Evolutionary conservation across 2,888 invertebrate species (phyloP).

Genomic region (Leptinotarsa tumamoca): DNA sequence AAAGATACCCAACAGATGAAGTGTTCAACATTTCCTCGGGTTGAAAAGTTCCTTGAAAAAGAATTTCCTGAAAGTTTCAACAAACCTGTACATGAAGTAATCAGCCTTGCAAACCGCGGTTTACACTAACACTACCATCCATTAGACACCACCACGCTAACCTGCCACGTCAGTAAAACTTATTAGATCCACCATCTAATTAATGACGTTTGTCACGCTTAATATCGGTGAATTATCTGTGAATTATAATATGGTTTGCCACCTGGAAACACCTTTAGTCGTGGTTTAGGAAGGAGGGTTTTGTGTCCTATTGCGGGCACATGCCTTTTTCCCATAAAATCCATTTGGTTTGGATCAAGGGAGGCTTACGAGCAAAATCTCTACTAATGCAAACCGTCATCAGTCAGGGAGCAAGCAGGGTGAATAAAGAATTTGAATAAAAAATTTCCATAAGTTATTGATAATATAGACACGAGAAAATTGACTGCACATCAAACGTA

Average conservation of each 20-base stretch:
- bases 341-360: slow-evolving; percentile 45
- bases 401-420: slow-evolving; percentile 27
- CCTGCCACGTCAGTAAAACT: slow-evolving; percentile 20
- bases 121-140: neutral
- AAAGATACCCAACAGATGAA: too few relatives aligned
- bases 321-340: slow-evolving; percentile 47
- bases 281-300: slow-evolving; percentile 41
- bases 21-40: too few relatives aligned
- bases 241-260: slow-evolving; percentile 52
- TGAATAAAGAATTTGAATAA: too few relatives aligned
- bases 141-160: slow-evolving; percentile 9
- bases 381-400: slow-evolving; percentile 42
- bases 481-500: too few relatives aligned
- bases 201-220: slow-evolving; percentile 47
- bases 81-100: too few relatives aligned
- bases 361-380: slow-evolving; percentile 44
- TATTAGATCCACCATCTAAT: slow-evolving; percentile 36
- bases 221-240: slow-evolving; percentile 51
- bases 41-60: too few relatives aligned
- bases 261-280: slow-evolving; percentile 54
- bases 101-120: neutral
- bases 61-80: too few relatives aligned
- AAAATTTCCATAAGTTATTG: too few relatives aligned
- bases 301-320: slow-evolving; percentile 42
- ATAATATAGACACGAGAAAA: too few relatives aligned